Percentiles rank a stretch among this genome's conserved stretches.
phyloP scores from a whole-genome alignment of 2,113 vertebrate genomes.

The Tachysurus vachellii region DNA sequence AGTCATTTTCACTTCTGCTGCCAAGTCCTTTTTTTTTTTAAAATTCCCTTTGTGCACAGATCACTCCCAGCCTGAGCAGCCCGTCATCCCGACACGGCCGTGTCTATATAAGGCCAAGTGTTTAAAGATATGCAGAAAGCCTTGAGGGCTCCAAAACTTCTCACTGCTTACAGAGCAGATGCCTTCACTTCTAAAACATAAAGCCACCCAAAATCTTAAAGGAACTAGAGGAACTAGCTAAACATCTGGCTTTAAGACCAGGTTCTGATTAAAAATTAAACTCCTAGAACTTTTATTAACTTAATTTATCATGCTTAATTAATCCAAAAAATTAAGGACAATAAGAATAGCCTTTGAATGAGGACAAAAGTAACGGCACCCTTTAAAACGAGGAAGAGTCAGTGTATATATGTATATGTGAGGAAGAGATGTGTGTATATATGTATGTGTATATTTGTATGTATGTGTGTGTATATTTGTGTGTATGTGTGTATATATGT shows the following conservation, averaged over 20 bases:
- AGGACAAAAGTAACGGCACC: not conserved
- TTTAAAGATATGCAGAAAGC: conserved; percentile 36
- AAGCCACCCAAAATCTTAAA: not conserved
- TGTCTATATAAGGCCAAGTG: conserved; percentile 56
- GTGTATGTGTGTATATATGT: not conserved
- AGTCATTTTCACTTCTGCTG: not conserved
- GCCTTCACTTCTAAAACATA: not conserved
- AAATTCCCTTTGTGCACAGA: conserved; percentile 7
- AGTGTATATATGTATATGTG: not conserved
- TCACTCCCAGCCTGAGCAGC: not conserved
- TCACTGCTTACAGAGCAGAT: not conserved
- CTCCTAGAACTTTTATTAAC: not conserved
- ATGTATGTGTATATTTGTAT: not conserved
- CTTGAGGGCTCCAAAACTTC: conserved; percentile 13
- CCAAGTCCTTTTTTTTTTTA: not conserved
- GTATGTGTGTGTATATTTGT: not conserved
- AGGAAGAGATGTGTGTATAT: not conserved
- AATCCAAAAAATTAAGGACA: not conserved
- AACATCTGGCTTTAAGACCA: not conserved
- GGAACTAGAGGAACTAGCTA: not conserved
- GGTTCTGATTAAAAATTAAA: not conserved
- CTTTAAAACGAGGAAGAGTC: not conserved
- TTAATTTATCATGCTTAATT: not conserved
- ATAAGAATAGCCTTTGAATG: not conserved
- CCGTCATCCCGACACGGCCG: not conserved